Evolutionary conservation across 2,888 invertebrate genomes (phyloP).

Genomic region (Anoplius nigerrimus): DNA sequence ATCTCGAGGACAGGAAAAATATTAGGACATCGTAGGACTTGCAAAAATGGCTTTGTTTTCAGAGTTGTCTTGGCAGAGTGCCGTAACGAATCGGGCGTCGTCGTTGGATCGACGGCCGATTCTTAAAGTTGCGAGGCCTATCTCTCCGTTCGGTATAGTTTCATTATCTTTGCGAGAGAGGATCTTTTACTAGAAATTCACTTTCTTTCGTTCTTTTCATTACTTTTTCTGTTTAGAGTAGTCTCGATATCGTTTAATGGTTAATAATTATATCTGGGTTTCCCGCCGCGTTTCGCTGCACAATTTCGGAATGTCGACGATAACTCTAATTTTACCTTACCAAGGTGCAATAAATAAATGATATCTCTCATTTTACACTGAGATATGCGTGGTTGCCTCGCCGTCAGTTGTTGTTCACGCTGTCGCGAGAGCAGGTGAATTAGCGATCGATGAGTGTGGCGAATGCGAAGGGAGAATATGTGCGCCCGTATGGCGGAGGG

Average conservation of each 20-base stretch:
- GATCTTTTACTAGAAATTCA: slow-evolving; percentile 38
- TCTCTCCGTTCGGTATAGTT: slow-evolving; percentile 35
- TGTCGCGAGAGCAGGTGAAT: no score
- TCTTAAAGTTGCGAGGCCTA: slow-evolving; percentile 53
- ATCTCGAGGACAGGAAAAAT: slow-evolving; percentile 47
- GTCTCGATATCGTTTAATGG: slow-evolving; percentile 14
- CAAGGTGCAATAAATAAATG: slow-evolving; percentile 61
- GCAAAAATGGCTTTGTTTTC: slow-evolving; percentile 39
- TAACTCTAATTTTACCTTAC: slow-evolving; percentile 53
- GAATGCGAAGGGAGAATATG: slow-evolving; percentile 10
- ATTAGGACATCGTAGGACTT: slow-evolving; percentile 45
- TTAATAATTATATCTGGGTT: slow-evolving; percentile 39
- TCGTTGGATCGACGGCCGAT: slow-evolving; percentile 23
- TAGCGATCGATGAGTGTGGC: no score
- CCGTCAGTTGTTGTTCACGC: slow-evolving; percentile 24
- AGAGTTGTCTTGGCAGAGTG: slow-evolving; percentile 33
- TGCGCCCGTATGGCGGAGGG: slow-evolving; percentile 27
- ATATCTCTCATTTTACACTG: slow-evolving; percentile 56
- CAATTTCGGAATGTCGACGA: slow-evolving; percentile 63
- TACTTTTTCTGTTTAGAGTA: slow-evolving; percentile 12
- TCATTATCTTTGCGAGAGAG: slow-evolving; percentile 41
- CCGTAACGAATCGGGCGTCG: slow-evolving; percentile 36
- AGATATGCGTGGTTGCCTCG: slow-evolving; percentile 49
- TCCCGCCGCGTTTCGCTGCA: slow-evolving; percentile 51
- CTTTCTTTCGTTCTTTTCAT: slow-evolving; percentile 18